These are phyloP conservation scores for Narcine bancroftii DNA, from an alignment of 2,113 vertebrate species.

Conservation along the genomic window DNA sequence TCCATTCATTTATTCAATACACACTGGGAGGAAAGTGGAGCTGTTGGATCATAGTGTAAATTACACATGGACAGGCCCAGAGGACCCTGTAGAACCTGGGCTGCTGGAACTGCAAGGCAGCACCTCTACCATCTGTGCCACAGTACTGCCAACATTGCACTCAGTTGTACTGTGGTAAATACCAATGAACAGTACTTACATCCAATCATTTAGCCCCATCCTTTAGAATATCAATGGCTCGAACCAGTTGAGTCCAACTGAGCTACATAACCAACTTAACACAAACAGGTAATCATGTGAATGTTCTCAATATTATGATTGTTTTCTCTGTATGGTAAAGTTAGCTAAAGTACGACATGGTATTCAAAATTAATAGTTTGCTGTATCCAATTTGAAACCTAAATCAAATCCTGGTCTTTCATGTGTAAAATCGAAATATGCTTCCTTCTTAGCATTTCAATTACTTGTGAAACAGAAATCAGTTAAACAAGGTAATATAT, in stretches of 20 bases:
- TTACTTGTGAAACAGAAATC: not conserved
- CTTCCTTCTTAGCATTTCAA: slow-evolving; percentile 12
- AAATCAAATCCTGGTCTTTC: slow-evolving; percentile 13
- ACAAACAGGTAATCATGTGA: not conserved
- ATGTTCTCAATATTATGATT: not conserved
- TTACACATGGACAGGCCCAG: too few species aligned
- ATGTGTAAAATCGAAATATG: slow-evolving; percentile 33
- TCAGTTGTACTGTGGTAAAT: not conserved
- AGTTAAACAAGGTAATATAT: not conserved
- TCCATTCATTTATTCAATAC: too few species aligned
- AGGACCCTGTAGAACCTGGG: too few species aligned
- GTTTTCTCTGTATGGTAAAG: not conserved
- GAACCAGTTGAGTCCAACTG: not conserved
- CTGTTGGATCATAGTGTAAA: too few species aligned
- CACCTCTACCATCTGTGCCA: too few species aligned
- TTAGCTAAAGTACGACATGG: not conserved
- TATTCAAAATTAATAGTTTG: not conserved
- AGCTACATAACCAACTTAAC: not conserved
- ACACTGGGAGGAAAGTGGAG: too few species aligned
- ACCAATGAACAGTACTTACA: not conserved
- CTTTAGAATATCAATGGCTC: not conserved
- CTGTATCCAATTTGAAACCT: slow-evolving; percentile 17
- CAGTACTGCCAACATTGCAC: not conserved
- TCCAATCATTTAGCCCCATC: too few species aligned
- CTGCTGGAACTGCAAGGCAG: too few species aligned